phyloP scores from a whole-genome alignment of 2,797 vertebrate genomes.

The Pygocentrus nattereri region DNA sequence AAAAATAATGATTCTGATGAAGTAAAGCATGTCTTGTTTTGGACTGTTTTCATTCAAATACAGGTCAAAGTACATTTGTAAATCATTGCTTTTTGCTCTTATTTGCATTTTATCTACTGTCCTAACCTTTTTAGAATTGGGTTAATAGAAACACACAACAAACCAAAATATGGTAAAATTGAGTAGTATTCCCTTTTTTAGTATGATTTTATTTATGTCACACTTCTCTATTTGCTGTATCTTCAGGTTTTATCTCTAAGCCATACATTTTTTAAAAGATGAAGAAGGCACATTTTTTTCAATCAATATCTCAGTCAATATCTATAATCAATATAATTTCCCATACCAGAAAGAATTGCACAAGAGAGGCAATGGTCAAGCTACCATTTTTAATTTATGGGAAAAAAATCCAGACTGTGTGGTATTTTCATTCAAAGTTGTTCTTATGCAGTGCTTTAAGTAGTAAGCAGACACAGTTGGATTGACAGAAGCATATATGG shows the following conservation, averaged over 20 bases:
- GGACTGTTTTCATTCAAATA: too few relatives aligned
- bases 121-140: too few relatives aligned
- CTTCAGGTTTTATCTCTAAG: not conserved
- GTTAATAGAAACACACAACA: not conserved
- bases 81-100: too few relatives aligned
- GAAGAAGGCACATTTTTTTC: not conserved
- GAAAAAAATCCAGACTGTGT: not conserved
- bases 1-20: too few relatives aligned
- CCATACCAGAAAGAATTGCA: not conserved
- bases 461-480: not conserved
- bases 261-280: not conserved
- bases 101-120: too few relatives aligned
- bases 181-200: not conserved
- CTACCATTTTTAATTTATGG: not conserved
- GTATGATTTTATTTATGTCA: not conserved
- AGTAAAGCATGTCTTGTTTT: too few relatives aligned
- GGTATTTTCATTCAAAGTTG: not conserved
- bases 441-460: not conserved
- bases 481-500: conserved; percentile 2
- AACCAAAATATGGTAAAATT: not conserved
- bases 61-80: too few relatives aligned
- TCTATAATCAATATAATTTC: not conserved
- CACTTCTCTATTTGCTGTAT: not conserved
- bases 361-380: not conserved
- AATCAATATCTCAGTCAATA: not conserved